Evolutionary conservation across 2,888 invertebrate species (phyloP).

Genomic region (Sympetrum striolatum): DNA sequence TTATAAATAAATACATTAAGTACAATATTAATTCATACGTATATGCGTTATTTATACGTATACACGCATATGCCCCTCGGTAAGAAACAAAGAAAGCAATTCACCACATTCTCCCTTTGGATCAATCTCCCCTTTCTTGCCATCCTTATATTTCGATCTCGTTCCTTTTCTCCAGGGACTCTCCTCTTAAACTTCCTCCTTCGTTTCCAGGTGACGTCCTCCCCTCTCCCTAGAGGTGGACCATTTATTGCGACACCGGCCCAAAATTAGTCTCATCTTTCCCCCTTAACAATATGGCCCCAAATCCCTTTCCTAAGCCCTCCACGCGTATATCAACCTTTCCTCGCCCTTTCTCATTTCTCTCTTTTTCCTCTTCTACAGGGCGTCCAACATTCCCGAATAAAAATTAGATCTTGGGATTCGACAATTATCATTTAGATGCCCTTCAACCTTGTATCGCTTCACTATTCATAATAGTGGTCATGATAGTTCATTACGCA

Average conservation of each 20-base stretch:
- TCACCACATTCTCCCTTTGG: background rate
- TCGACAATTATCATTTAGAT: too few species aligned
- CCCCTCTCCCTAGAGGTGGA: constrained; percentile 19
- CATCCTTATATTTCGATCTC: background rate
- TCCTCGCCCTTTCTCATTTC: background rate
- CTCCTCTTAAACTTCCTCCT: background rate
- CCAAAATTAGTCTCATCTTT: constrained; percentile 41
- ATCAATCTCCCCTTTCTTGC: background rate
- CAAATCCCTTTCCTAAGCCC: constrained; percentile 5
- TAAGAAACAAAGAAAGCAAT: too few species aligned
- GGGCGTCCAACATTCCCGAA: background rate
- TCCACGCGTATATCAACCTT: background rate
- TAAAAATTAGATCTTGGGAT: too few species aligned
- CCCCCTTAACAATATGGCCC: constrained; percentile 39
- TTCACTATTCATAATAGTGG: too few species aligned
- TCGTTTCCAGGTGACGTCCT: background rate
- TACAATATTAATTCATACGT: too few species aligned
- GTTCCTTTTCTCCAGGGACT: background rate
- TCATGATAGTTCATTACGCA: too few species aligned
- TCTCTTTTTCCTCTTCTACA: background rate
- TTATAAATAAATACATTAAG: too few species aligned
- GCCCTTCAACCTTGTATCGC: too few species aligned
- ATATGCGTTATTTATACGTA: too few species aligned
- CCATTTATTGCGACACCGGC: constrained; percentile 35
- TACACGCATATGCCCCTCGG: too few species aligned